phyloP scores from a whole-genome alignment of 1,140 invertebrate genomes.

The Drosophila biarmipes region DNA sequence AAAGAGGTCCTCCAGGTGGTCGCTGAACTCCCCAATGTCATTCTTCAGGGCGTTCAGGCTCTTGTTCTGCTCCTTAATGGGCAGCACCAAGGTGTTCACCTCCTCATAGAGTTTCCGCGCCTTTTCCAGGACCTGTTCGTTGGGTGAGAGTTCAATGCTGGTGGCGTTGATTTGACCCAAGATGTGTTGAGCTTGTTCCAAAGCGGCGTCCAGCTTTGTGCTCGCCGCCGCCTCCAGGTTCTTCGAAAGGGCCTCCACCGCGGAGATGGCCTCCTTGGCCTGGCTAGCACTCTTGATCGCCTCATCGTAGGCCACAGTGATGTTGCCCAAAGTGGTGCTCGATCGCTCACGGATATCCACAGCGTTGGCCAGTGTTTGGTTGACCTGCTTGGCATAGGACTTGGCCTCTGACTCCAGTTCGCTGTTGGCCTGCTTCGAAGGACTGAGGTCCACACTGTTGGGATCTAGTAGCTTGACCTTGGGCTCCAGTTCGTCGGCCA shows the following conservation, averaged over 20 bases:
- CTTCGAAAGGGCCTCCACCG: conserved; percentile 88
- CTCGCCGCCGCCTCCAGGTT: conserved; percentile 89
- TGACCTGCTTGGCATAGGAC: conserved; percentile 86
- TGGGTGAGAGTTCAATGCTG: conserved; percentile 84
- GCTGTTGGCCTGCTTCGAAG: conserved; percentile 87
- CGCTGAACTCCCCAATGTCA: conserved; percentile 87
- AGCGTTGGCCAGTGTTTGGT: conserved; percentile 85
- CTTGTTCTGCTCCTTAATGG: conserved; percentile 87
- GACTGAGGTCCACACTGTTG: conserved; percentile 87
- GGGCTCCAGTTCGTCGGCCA: conserved; percentile 87
- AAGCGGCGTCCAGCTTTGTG: conserved; percentile 91
- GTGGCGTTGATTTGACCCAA: conserved; percentile 85
- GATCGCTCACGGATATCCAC: conserved; percentile 85
- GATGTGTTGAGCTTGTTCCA: conserved; percentile 90
- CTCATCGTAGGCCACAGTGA: conserved; percentile 85
- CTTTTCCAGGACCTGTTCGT: conserved; percentile 87
- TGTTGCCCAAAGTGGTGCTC: conserved; percentile 86
- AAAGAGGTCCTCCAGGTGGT: conserved; percentile 90
- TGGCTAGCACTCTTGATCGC: conserved; percentile 85
- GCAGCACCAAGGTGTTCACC: conserved; percentile 87
- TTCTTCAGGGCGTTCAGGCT: conserved; percentile 86
- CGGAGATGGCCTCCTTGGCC: conserved; percentile 87
- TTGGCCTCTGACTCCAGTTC: conserved; percentile 86
- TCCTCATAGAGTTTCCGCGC: conserved; percentile 88
- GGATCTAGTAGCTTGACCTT: conserved; percentile 89